Evolutionary conservation across 37 sponge, comb jelly and placozoan genomes (phyloP).

Genomic region (Haliclona indistincta): DNA sequence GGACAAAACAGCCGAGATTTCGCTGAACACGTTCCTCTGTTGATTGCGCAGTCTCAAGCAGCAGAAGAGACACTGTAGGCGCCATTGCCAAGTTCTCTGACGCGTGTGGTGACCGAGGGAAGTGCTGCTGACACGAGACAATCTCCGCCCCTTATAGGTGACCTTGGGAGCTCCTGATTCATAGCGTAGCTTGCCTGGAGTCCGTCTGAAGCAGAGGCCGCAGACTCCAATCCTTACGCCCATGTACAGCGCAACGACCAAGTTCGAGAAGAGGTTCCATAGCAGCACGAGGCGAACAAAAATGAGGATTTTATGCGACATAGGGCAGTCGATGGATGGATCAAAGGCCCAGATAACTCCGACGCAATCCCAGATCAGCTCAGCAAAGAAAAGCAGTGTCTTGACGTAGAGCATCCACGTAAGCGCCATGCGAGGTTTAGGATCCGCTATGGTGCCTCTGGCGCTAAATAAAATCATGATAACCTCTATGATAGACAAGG

Average conservation of each 20-base stretch:
- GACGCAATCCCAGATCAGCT: conserved; percentile 65
- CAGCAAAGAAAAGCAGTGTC: conserved; percentile 21
- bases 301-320: conserved; percentile 19
- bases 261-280: conserved; percentile 50
- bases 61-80: conserved; percentile 43
- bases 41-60: conserved; percentile 17
- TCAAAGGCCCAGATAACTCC: conserved; percentile 77
- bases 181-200: conserved; percentile 24
- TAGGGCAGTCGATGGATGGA: conserved; percentile 51
- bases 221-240: conserved; percentile 38
- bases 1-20: conserved; percentile 43
- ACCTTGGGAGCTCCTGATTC: conserved; percentile 10
- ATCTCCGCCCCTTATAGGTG: conserved; percentile 26
- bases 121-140: conserved; percentile 36
- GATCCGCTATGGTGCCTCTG: conserved; percentile 64
- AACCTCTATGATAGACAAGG: conserved; percentile 31
- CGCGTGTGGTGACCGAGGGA: conserved; percentile 28
- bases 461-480: conserved; percentile 39
- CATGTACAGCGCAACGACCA: conserved; percentile 29
- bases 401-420: conserved; percentile 43
- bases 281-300: conserved; percentile 38
- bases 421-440: conserved; percentile 51
- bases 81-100: conserved; percentile 72
- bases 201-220: background rate
- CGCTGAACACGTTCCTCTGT: conserved; percentile 26